These are phyloP conservation scores for Pocillopora grandis DNA, from an alignment of 92 coral and sea anemone genomes.

Conservation along the genomic window DNA sequence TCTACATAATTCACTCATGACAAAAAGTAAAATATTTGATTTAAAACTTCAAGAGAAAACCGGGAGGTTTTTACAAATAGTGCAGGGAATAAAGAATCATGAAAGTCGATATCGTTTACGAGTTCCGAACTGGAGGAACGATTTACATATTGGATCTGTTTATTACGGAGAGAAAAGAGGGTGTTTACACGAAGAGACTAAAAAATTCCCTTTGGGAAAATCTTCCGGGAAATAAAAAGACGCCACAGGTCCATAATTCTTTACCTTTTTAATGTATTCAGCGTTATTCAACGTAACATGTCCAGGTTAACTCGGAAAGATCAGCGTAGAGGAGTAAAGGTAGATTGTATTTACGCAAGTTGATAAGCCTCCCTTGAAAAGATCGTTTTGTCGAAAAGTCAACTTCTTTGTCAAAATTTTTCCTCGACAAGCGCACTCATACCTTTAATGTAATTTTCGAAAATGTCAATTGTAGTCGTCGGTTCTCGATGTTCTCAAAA, in stretches of 20 bases:
- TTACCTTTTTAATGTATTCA: neutral
- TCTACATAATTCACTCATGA: neutral
- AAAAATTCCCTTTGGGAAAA: neutral
- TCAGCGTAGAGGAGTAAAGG: neutral
- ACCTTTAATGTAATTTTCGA: no score
- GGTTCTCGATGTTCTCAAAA: no score
- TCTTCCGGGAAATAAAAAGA: neutral
- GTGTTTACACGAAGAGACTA: neutral
- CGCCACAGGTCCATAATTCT: neutral
- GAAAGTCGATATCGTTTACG: neutral
- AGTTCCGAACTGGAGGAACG: neutral
- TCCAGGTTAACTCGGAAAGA: neutral
- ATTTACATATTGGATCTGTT: conserved; percentile 3
- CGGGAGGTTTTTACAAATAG: neutral
- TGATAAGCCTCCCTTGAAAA: no score
- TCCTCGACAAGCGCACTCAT: no score
- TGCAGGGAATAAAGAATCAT: neutral
- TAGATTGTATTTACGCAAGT: no score
- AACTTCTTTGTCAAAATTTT: no score
- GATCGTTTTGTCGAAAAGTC: no score
- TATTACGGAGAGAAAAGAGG: neutral
- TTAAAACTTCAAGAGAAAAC: no score
- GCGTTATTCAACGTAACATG: neutral
- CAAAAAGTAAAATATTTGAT: no score
- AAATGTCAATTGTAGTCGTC: no score